Evolutionary conservation across 1,140 invertebrate genomes (phyloP), one percentile per base, ranked within the genome.

Genomic region (Globodera rostochiensis): DNA sequence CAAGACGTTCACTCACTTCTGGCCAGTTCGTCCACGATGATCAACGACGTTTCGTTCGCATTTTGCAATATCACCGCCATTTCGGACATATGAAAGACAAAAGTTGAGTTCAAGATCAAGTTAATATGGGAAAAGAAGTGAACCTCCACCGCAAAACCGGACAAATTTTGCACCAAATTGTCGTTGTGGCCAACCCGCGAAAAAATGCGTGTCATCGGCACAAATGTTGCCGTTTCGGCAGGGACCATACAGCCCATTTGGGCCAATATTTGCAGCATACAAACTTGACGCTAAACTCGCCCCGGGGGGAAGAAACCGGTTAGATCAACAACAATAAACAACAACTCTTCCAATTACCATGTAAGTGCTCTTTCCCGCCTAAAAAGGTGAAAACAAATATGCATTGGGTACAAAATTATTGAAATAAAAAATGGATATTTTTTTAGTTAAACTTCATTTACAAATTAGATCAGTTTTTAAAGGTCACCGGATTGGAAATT

Each of bases 311-410:
- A 71, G 19, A 71, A 47, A 36, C 25, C 36, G 8, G 19, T 11
- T 1, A 19, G 4, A 8, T 11, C 6, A 45, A 47, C 3, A 71
- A 71, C 6, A 45, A 47, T 6, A 71, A 71, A 25, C 5, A 36
- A 71, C 11, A 3, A 6, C 36, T 19, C 0, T 69, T 69, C n/a
- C 2, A 9, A 64, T n/a, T 71, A 47, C 36, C 11, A 98, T 93
- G 87, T 95, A 97, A 71, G 95, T 94, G 74, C 94, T 95, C 91
- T 98, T 98, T 36, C 96, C 96, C 85, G 95, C 94, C 94, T 92
- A 81, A 69, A 85, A 74, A 50, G 19, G 80, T 70, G 47, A 67
- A 15, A 49, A 21, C 46, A 80, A 25, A 15, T 15, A 15, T 71
- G 2, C 74, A 67, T 21, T 47, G 8, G 19, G 21, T 47, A 80